These are phyloP conservation scores for Saccopteryx bilineata DNA, from an alignment of 2,113 vertebrate genomes.

Conservation along the genomic window DNA sequence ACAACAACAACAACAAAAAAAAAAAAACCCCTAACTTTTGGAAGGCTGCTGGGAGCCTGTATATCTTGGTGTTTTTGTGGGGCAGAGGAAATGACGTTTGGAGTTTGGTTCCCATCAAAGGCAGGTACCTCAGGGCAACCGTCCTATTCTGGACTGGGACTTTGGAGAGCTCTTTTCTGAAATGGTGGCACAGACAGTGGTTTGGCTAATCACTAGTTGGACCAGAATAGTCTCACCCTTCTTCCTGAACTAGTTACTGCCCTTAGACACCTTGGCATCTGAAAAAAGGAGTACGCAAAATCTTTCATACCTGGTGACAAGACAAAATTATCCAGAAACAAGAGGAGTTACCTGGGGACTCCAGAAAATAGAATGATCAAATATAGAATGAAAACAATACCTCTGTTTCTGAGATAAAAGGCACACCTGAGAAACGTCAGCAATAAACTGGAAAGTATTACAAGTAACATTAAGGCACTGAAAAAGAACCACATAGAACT, in stretches of 20 bases:
- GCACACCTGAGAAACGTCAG: not conserved
- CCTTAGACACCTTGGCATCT: not conserved
- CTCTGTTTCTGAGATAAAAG: not conserved
- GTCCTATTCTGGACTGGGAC: not conserved
- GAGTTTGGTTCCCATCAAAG: not conserved
- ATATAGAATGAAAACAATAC: not conserved
- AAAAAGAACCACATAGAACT: not conserved
- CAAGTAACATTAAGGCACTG: not conserved
- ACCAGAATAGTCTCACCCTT: not conserved
- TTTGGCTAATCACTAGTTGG: not conserved
- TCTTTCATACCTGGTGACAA: not conserved
- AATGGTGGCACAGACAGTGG: not conserved
- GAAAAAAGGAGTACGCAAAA: not conserved
- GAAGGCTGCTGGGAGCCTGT: not conserved
- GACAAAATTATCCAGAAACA: slow-evolving; percentile 27
- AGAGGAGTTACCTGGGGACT: not conserved
- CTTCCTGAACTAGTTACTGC: not conserved
- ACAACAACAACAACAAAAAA: no score
- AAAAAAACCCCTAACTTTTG: not conserved
- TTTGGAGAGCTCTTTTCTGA: not conserved
- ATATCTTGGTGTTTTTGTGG: not conserved
- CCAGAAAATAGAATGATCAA: not conserved
- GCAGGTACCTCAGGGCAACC: not conserved
- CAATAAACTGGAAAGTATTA: not conserved
- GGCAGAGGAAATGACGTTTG: not conserved